A percentile compares a stretch with the other conserved stretches of the same genome.
These are phyloP conservation scores for Anolis sagrei DNA, from an alignment of 2,113 vertebrate genomes.

Conservation along the genomic window DNA sequence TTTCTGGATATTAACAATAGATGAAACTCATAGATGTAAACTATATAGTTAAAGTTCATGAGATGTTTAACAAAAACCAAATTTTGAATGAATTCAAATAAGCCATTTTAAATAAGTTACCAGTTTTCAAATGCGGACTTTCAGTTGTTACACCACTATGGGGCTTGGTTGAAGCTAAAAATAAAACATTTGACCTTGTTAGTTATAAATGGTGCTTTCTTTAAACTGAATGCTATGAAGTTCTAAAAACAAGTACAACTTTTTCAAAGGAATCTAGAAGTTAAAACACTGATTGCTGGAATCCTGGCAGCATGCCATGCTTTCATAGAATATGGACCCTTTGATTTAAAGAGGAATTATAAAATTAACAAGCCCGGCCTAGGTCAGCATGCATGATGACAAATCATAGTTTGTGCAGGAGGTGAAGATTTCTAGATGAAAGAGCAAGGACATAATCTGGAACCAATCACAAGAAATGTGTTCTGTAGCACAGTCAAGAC, in stretches of 20 bases:
- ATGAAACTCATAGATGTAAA: background rate
- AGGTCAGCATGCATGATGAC: conserved; percentile 1
- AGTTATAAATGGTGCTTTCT: background rate
- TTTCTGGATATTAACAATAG: background rate
- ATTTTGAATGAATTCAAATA: background rate
- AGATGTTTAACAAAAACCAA: background rate
- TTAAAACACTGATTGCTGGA: conserved; percentile 18
- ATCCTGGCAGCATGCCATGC: conserved; percentile 28
- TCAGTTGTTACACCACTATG: conserved; percentile 63
- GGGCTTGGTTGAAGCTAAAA: conserved; percentile 67
- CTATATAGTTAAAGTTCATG: background rate
- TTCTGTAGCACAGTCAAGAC: conserved; percentile 27
- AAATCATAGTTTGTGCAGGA: background rate
- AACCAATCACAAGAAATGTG: conserved; percentile 25
- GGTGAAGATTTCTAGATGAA: conserved; percentile 26
- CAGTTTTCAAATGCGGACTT: conserved; percentile 60
- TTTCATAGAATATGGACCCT: conserved; percentile 23
- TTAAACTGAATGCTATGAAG: conserved; percentile 24
- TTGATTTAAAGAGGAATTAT: background rate
- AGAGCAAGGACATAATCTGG: background rate
- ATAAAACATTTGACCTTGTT: conserved; percentile 46
- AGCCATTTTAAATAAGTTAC: conserved; percentile 55
- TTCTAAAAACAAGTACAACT: conserved; percentile 10
- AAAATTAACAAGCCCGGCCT: conserved; percentile 30
- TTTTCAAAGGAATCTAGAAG: conserved; percentile 18